Base-by-base conservation (phyloP, 2,888 invertebrate genomes). In the Spicauda simplicius region DNA sequence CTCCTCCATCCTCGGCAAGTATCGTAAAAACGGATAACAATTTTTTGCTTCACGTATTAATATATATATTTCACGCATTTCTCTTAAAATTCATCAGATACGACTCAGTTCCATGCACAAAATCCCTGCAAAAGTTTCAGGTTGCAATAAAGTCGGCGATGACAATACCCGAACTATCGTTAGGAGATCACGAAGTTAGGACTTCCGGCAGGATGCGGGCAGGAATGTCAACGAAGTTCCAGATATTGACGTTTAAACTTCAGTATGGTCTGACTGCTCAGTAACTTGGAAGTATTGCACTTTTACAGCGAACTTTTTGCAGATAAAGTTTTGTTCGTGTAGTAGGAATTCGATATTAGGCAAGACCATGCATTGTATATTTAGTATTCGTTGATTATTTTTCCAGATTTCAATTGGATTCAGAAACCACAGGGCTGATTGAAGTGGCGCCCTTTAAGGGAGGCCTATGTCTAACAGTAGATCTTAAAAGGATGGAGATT, bases 171-270 rank as follows among this genome's bases (percentile, higher is more conserved):
- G 66, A 66, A 66, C 66, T 66, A 61, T 66, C 66, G 60, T 66
- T 66, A 61, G 60, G 54, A 66, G 66, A 66, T 66, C 66, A 66
- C 19, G 53, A 66, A 66, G 66, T 66, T 66, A 66, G 50, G 16
- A 14, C 18, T 18, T 50, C 10, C 37, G 41, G 60, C 30, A 67
- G 69, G 69, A 67, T 64, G 64, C 67, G 69, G 67, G 67, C 37
- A 57, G 67, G 63, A 58, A 67, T 64, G 66, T 71, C 69, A 71
- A 69, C 69, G 60, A 71, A 71, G 69, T 71, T 71, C 69, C 62
- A 71, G 69, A 70, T 70, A 70, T 69, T 69, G 69, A 66, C 69
- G 70, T 69, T 70, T 66, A 69, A 70, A 66, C 60, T 66, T 66
- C n/a, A 30, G n/a, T 59, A 19, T 60, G 60, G 30, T 60, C 60